Base-by-base conservation (phyloP, 30 jellyfish, hydroid and myxozoan genomes). In the Aurelia sp. region DNA sequence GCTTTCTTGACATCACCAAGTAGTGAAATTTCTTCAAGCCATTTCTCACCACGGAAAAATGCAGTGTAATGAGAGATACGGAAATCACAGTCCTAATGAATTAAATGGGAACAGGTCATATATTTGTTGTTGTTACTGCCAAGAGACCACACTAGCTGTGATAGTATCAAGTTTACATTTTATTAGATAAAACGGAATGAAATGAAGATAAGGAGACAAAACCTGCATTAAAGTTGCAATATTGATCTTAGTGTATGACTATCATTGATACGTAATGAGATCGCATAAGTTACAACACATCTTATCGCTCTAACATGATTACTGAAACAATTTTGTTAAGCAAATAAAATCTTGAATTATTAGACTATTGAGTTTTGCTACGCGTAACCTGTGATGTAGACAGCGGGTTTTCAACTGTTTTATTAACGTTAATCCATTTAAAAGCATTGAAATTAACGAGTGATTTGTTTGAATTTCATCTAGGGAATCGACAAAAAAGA, bases 121-220 rank as follows among this genome's bases (percentile, higher is more conserved):
- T 3, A 44, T 44, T 6, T 44, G 55, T 44, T 7, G 55, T 44
- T 8, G 55, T 44, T 44, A 44, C 55, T 44, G 77, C 77, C 22
- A 66, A 74, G 73, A 78, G 89, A 74, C 89, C 89, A 78, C 89
- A 78, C 89, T 41, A 23, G 71, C 13, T 18, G 89, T 71, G 89
- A 63, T 70, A 37, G 50, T 37, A 41, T 58, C 41, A 57, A 52
- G 48, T 66, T 44, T 22, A n/a, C 62, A 8, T 17, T 23, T 69
- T 11, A 69, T 69, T 50, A 35, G 17, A 23, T 33, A 33, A 31
- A 30, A 33, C 27, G 37, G 27, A 69, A 50, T 17, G 3, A 78
- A 53, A 48, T 27, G 79, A 77, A 74, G 86, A 76, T 76, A 57
- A 76, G 86, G 20, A 10, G 66, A 78, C 57, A 78, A 64, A 74